phyloP scores from a whole-genome alignment of 1,140 invertebrate species.

The Zelostemma sp. region DNA sequence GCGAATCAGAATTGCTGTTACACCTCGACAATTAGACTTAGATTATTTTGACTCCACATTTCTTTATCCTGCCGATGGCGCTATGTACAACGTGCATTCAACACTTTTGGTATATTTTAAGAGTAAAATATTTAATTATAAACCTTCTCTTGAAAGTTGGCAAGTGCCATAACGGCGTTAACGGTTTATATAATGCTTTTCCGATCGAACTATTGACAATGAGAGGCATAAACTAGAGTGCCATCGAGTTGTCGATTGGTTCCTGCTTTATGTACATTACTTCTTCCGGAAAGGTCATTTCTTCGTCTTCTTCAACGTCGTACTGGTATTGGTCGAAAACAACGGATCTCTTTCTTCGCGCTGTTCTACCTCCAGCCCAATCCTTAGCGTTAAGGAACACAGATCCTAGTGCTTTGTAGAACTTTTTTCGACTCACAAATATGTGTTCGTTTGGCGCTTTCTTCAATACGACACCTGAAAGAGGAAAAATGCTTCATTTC shows the following conservation, averaged over 20 bases:
- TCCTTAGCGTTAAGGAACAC: slow-evolving; percentile 46
- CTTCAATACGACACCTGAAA: slow-evolving; percentile 38
- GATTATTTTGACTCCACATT: slow-evolving; percentile 18
- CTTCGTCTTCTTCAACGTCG: slow-evolving; percentile 28
- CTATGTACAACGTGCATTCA: slow-evolving; percentile 31
- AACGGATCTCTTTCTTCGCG: slow-evolving; percentile 29
- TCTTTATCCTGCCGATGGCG: slow-evolving; percentile 14
- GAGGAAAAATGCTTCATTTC: not conserved
- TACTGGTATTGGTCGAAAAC: slow-evolving; percentile 14
- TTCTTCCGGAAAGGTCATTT: slow-evolving; percentile 29
- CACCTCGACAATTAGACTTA: slow-evolving; percentile 36
- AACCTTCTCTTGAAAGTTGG: no score
- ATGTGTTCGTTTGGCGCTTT: slow-evolving; percentile 39
- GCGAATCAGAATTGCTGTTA: slow-evolving; percentile 22
- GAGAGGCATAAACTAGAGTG: no score
- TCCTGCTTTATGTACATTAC: slow-evolving; percentile 40
- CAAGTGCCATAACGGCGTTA: no score
- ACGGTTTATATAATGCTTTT: no score
- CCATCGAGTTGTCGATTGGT: not conserved
- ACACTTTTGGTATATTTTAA: no score
- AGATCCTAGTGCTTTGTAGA: slow-evolving; percentile 43
- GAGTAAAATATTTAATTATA: no score
- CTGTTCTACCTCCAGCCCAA: slow-evolving; percentile 43
- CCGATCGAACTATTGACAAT: no score
- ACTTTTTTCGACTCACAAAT: slow-evolving; percentile 35